Evolutionary conservation across 2,888 invertebrate species (phyloP), one percentile per base, ranked within the genome.

Genomic region (Congeria kusceri): DNA sequence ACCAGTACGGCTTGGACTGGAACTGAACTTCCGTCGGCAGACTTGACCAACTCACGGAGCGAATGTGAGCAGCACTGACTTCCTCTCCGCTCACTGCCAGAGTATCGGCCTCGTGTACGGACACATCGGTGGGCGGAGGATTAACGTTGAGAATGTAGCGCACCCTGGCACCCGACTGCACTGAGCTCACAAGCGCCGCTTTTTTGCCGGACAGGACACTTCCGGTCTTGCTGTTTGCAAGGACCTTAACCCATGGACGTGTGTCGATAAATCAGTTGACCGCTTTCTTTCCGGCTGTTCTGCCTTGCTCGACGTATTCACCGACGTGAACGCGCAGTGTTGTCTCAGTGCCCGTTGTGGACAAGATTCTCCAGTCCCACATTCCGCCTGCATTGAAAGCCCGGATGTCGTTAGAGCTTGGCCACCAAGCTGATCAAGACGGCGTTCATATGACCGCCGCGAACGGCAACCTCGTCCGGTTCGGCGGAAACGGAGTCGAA

Each of bases 331-430:
- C 44, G 3, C 47, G 5, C 18, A 58, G 7, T 0, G 67, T 71
- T 23, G 18, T 46, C 18, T 66, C 32, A 11, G 23, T 66, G 5
- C 71, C 77, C 0, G 67, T 71, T 0, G 77, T 71, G n/a, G 44
- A 32, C 5, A 62, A 61, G 0, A 71, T 61, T 23, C 29, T 58
- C 77, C 71, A 77, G 39, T 66, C 28, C 77, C 77, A 77, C 13
- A 59, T 15, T 20, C 44, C 62, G 23, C n/a, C 32, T 7, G 0
- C 9, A 7, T 62, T 39, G 28, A 77, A 71, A 3, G 23, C 20
- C 13, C 7, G 46, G 20, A 66, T 28, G n/a, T 47, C 29, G 18
- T 15, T 3, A 13, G n/a, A 13, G 5, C 27, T 3, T 77, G 11
- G 57, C 56, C 9, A 77, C 39, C 27, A 28, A 28, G 46, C 61